Evolutionary conservation across 2,113 vertebrate genomes (phyloP).

Genomic region (Delphinapterus leucas): DNA sequence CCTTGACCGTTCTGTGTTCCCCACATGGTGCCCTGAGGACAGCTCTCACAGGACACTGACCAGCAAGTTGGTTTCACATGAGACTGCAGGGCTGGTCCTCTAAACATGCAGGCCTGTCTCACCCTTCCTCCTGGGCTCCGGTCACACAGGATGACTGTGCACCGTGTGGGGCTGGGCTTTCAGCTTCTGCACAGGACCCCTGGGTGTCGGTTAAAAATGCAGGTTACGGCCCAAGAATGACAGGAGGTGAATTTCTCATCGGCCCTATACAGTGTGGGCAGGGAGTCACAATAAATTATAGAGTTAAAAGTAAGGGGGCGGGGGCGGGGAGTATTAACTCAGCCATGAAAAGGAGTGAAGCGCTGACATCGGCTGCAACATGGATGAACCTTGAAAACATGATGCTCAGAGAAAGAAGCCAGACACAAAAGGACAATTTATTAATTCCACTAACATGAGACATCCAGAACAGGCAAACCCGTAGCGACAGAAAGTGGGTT

Average conservation of each 20-base stretch:
- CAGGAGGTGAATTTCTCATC: not conserved
- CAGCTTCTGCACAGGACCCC: not conserved
- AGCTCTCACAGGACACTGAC: not conserved
- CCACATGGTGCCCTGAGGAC: not conserved
- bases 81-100: not conserved
- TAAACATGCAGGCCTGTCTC: not conserved
- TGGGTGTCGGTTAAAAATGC: not conserved
- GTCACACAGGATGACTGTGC: not conserved
- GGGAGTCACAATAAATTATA: not conserved
- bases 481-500: not conserved
- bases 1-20: not conserved
- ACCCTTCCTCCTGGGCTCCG: not conserved
- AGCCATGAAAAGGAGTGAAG: not conserved
- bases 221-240: not conserved
- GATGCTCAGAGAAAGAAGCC: not conserved
- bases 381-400: not conserved
- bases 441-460: not conserved
- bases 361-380: accelerated
- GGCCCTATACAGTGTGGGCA: not conserved
- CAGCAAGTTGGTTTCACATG: accelerated
- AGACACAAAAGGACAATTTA: not conserved
- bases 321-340: not conserved
- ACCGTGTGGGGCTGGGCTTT: not conserved
- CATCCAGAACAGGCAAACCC: not conserved
- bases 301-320: not conserved